phyloP scores from a whole-genome alignment of 2,797 vertebrate species.

The Epinephelus coioides region DNA sequence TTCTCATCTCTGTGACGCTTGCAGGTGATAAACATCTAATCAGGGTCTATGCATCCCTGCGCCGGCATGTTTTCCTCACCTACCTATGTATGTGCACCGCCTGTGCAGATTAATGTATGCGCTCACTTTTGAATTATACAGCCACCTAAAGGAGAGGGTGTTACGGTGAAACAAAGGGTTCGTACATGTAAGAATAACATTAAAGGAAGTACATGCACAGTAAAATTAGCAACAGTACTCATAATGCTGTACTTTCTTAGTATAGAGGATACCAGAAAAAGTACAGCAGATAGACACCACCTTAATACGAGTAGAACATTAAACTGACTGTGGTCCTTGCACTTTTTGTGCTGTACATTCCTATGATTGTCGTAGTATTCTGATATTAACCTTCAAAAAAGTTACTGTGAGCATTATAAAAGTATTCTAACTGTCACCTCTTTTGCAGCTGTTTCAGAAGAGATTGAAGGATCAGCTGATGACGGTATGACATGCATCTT shows the following conservation, averaged over 20 bases:
- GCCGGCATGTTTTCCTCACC: constrained; percentile 59
- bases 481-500: constrained; percentile 61
- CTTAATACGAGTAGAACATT: background rate
- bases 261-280: background rate
- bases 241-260: background rate
- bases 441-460: constrained; percentile 62
- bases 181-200: constrained; percentile 17
- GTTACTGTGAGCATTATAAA: constrained; percentile 1
- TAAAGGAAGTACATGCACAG: background rate
- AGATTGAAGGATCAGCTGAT: constrained; percentile 68
- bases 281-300: background rate
- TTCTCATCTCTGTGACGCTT: constrained; percentile 73
- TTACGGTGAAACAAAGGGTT: constrained; percentile 2
- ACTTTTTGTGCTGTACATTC: background rate
- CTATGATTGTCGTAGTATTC: background rate
- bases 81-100: constrained; percentile 28
- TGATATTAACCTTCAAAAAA: constrained; percentile 6
- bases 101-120: constrained; percentile 41
- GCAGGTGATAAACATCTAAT: constrained; percentile 80
- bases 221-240: constrained; percentile 23
- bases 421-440: background rate
- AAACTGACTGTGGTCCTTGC: background rate
- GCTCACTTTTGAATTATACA: constrained; percentile 27
- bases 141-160: constrained; percentile 8
- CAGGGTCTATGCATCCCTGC: constrained; percentile 44